These are phyloP conservation scores for Clarias magur DNA, from an alignment of 2,113 vertebrate genomes.

Conservation along the genomic window DNA sequence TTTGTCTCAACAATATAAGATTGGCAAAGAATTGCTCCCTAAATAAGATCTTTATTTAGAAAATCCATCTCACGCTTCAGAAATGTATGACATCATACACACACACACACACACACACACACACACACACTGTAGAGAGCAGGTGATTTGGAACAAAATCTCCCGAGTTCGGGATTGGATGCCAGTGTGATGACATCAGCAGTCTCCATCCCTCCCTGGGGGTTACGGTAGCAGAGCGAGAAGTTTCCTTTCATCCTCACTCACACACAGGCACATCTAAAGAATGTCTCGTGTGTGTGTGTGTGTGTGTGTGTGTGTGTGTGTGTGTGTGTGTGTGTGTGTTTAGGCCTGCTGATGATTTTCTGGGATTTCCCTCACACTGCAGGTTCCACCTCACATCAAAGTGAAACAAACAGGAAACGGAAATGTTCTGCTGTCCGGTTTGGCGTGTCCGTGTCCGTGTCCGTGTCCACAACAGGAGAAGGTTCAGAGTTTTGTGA, in stretches of 20 bases:
- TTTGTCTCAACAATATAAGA: background rate
- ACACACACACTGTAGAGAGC: background rate
- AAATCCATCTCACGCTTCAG: background rate
- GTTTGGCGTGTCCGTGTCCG: background rate
- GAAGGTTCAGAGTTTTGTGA: background rate
- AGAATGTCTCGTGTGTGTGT: slow-evolving; percentile 29
- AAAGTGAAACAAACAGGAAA: background rate
- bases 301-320: slow-evolving; percentile 41
- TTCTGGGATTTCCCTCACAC: background rate
- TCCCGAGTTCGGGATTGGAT: slow-evolving; percentile 30
- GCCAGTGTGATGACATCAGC: slow-evolving; percentile 40
- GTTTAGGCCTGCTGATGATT: background rate
- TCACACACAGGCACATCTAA: slow-evolving; percentile 10
- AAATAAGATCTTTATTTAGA: background rate
- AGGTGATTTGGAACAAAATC: slow-evolving; percentile 23
- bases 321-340: slow-evolving; percentile 13
- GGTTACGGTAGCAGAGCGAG: background rate
- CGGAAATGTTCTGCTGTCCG: background rate
- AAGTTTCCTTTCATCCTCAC: slow-evolving; percentile 37
- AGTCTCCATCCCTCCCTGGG: slow-evolving; percentile 33
- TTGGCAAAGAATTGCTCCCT: background rate
- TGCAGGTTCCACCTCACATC: background rate
- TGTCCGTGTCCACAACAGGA: background rate
- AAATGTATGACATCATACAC: slow-evolving; percentile 29
- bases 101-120: slow-evolving; percentile 16